Conservation (phyloP, 2,113 vertebrate species). For the Muscicapa adusta region DNA sequence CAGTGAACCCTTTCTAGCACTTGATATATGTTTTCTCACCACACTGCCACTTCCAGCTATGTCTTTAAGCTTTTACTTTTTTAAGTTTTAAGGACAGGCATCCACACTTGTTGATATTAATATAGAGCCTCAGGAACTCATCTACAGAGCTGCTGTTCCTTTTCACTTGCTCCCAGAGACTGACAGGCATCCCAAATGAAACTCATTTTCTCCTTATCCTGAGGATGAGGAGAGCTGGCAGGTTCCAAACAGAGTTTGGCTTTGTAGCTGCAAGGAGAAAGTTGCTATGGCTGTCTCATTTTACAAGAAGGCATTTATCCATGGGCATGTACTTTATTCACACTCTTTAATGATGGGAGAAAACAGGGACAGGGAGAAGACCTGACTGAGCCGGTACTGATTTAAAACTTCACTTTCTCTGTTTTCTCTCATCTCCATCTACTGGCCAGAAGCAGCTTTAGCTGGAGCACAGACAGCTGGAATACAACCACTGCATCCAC, state of each 20-base stretch:
- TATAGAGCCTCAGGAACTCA: neutral
- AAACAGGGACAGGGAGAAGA: neutral
- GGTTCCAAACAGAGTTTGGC: neutral
- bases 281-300: neutral
- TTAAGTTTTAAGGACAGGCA: neutral
- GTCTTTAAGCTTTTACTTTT: neutral
- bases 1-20: neutral
- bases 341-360: neutral
- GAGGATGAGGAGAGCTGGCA: neutral
- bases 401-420: neutral
- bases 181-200: neutral
- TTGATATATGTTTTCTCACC: neutral
- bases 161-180: neutral
- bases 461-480: neutral
- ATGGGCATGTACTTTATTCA: neutral
- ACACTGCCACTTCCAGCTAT: neutral
- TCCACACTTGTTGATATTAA: neutral
- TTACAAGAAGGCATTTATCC: neutral
- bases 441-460: neutral
- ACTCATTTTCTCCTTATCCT: neutral
- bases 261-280: neutral
- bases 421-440: slow-evolving; percentile 36
- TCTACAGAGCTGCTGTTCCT: accelerated
- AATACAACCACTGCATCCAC: neutral
- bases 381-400: neutral